A percentile compares a stretch with the other conserved stretches of the same genome.
These are phyloP conservation scores for Sarcophilus harrisii DNA, from an alignment of 2,797 vertebrate species.

Conservation along the genomic window DNA sequence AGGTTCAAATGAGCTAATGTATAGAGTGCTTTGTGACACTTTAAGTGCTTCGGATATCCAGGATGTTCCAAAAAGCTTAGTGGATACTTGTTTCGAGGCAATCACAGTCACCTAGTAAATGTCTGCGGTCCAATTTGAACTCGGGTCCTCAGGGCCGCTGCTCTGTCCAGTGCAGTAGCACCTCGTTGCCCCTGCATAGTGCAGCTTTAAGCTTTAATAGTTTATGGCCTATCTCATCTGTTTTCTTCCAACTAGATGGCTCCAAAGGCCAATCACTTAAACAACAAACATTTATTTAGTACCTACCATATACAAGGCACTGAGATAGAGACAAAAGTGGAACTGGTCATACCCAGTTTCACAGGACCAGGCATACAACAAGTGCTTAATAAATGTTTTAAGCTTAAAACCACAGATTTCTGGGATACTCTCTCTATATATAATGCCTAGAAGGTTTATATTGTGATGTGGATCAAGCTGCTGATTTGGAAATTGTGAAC, in stretches of 20 bases:
- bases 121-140: background rate
- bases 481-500: background rate
- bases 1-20: conserved; percentile 11
- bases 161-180: background rate
- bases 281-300: background rate
- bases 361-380: background rate
- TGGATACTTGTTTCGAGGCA: background rate
- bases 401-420: too few species aligned
- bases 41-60: background rate
- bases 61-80: background rate
- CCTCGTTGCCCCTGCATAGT: background rate
- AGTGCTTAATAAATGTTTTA: background rate
- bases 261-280: background rate
- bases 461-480: background rate
- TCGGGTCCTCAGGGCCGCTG: background rate
- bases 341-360: background rate
- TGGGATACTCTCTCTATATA: background rate
- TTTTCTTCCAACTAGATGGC: background rate
- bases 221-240: background rate
- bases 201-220: background rate
- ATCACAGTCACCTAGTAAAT: background rate
- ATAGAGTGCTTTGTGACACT: background rate
- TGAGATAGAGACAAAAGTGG: background rate
- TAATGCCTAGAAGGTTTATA: background rate
- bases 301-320: background rate